Conservation (phyloP, 2,797 vertebrate species). For the Megalops cyprinoides region DNA sequence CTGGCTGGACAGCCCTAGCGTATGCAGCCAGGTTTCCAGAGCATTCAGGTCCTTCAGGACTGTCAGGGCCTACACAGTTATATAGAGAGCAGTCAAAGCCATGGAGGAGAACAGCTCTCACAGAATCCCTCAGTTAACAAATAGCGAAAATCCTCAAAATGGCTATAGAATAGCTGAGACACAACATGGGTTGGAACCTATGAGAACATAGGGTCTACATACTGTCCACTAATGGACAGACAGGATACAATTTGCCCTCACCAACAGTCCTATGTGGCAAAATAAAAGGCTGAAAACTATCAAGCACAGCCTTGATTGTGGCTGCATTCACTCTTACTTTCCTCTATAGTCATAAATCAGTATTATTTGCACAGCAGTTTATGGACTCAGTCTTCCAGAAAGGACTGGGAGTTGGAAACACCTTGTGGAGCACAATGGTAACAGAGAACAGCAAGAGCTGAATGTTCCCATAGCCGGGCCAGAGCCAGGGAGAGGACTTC, state of each 20-base stretch:
- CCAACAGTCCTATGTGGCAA: too few species aligned
- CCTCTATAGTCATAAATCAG: not conserved
- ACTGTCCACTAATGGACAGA: not conserved
- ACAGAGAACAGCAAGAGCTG: not conserved
- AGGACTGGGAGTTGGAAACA: not conserved
- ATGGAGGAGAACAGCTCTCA: not conserved
- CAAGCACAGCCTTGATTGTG: not conserved
- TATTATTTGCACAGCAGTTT: not conserved
- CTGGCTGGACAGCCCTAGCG: not conserved
- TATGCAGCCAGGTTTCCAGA: conserved; percentile 59
- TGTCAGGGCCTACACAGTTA: conserved; percentile 48
- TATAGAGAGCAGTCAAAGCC: not conserved
- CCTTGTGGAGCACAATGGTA: not conserved
- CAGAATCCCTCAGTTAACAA: too few species aligned
- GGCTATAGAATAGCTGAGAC: too few species aligned
- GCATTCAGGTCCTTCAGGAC: conserved; percentile 59
- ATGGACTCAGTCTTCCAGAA: not conserved
- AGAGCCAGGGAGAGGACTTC: not conserved
- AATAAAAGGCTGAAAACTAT: too few species aligned
- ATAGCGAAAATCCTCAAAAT: too few species aligned
- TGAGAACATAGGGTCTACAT: too few species aligned
- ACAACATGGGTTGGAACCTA: too few species aligned
- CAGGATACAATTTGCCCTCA: too few species aligned
- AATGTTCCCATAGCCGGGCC: too few species aligned
- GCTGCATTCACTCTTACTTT: not conserved